Evolutionary conservation across 2,888 invertebrate species (phyloP), one percentile per base, ranked within the genome.

Genomic region (Xylophagus ater): DNA sequence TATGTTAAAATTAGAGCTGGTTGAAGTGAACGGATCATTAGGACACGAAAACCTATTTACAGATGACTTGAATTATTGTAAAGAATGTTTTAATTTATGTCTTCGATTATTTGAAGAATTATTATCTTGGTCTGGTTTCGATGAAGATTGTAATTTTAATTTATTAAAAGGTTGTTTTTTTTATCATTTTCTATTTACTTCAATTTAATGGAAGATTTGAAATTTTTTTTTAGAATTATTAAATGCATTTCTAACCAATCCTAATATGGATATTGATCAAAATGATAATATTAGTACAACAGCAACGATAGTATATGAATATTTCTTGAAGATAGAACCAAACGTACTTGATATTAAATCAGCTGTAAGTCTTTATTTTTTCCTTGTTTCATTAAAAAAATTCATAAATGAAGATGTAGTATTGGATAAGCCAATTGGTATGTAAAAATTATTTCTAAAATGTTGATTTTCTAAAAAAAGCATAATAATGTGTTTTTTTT

Each of bases 61-160:
- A 10, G 60, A 66, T 2, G 68, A 71, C 43, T 62, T 71, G 13
- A 58, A 63, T 37, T 62, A 69, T 40, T 57, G 74, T 30, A 74
- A 71, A 48, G 60, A 67, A 43, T 73, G 73, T 37, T 65, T 74
- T 28, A 72, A 71, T 32, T 56, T 71, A 31, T 66, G 77, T 35
- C 67, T 76, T 34, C 67, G 66, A 19, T 58, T 77, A 31, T 58
- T 73, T n/a, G 68, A 71, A 4, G 68, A 67, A 34, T 72, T 72
- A 50, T 76, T 77, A 43, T 72, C 72, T 53, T 74, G 78, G 81
- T 67, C 72, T 55, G 75, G 72, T 39, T 78, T 79, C 52, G 66
- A 65, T 44, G 72, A 67, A 50, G 65, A 62, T 13, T 10, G 25
- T 4, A 39, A 46, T 34, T 9, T 35, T 18, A 19, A 18, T n/a